Base-by-base conservation (phyloP, 2,113 vertebrate species). In the Ophthalmolycus amberensis region DNA sequence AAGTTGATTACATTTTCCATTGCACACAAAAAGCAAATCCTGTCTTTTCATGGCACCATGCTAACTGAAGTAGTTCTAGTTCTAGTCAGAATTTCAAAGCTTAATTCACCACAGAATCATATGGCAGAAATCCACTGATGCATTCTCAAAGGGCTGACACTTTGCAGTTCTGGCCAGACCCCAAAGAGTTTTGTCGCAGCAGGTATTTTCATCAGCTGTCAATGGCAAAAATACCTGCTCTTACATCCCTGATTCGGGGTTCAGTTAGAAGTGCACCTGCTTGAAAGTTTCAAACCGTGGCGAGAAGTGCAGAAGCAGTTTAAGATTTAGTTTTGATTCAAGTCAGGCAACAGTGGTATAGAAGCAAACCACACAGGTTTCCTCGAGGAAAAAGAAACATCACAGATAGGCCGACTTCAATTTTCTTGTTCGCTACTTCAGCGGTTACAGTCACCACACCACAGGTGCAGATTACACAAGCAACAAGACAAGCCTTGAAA, bases 391-490 rank as follows among this genome's bases (percentile, higher is more conserved):
- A 50, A 66, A 32, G 32, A 52, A 52, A 62, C 14, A 66, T 54
- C 59, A 69, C 27, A 58, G 71, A 85, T 18, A n/a, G 52, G 52
- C 16, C 15, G 81, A 78, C 77, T 90, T 83, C 86, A 88, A 88
- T 92, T 86, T 88, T 70, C 78, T 77, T 63, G 46, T 77, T 91
- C 65, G 69, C 74, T 66, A 82, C 90, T 80, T 79, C 62, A 68
- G 54, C 12, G 2, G 54, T 67, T 79, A 76, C 83, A 85, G 75
- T 88, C 79, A 50, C n/a, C 15, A 25, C 64, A 59, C 67, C 65
- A 84, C 75, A 88, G 83, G 80, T 77, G 77, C 74, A 85, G 80
- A 80, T 83, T 83, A 78, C 63, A 76, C 44, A 15, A 22, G 34
- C 44, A 71, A 85, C 82, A 82, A 73, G 66, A 59, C 75, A 81